Conservation (phyloP, 2,888 invertebrate species). For the Bruchidius siliquastri region DNA sequence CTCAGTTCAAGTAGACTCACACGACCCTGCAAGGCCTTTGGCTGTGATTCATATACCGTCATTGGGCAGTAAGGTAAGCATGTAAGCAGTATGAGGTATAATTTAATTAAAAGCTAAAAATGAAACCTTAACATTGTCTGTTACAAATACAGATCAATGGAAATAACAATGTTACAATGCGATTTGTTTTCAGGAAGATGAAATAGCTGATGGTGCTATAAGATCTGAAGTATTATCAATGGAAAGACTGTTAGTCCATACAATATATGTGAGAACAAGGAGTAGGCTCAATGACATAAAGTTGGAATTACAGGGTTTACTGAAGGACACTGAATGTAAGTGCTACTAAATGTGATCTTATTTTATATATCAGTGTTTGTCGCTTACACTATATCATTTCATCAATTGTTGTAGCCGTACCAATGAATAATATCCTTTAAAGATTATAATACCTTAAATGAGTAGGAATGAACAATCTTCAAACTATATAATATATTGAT, state of each 20-base stretch:
- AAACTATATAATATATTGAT: too few relatives aligned
- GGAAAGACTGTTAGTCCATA: conserved; percentile 90
- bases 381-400: too few relatives aligned
- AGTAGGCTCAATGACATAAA: conserved; percentile 79
- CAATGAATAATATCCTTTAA: too few relatives aligned
- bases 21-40: conserved; percentile 72
- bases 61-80: conserved; percentile 59
- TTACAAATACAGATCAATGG: too few relatives aligned
- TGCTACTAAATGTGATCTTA: conserved; percentile 16
- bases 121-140: neutral
- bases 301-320: conserved; percentile 66
- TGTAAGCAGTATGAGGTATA: neutral
- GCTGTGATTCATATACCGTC: conserved; percentile 65
- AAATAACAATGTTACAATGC: neutral
- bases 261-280: conserved; percentile 88
- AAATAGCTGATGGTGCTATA: conserved; percentile 72
- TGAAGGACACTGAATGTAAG: conserved; percentile 69
- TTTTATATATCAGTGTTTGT: conserved; percentile 4
- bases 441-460: too few relatives aligned
- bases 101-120: neutral
- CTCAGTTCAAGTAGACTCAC: conserved; percentile 81
- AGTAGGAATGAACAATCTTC: too few relatives aligned
- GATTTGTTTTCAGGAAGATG: conserved; percentile 49
- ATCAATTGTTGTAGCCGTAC: too few relatives aligned
- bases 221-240: conserved; percentile 90